Percentiles rank a stretch among this genome's conserved stretches.
phyloP scores from a whole-genome alignment of 1,140 invertebrate species.

The Lepidotrigona ventralis region DNA sequence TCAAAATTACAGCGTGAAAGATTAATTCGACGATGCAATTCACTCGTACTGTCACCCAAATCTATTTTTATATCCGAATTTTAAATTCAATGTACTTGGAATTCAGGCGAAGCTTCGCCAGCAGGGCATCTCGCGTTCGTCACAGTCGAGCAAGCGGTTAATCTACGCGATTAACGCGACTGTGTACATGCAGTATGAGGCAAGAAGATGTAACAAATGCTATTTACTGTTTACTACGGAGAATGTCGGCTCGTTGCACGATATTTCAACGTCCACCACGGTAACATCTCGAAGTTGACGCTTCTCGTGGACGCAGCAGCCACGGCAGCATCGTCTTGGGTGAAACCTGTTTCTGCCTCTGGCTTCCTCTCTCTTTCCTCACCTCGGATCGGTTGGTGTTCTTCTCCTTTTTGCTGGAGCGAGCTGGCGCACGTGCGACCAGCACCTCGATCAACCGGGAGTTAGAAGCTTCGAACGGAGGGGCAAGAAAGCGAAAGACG shows the following conservation, averaged over 20 bases:
- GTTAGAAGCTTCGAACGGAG: slow-evolving; percentile 3
- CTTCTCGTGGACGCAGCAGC: slow-evolving; percentile 42
- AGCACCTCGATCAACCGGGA: slow-evolving; percentile 42
- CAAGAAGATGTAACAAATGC: neutral
- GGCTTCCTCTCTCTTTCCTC: slow-evolving; percentile 16
- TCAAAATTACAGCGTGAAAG: too few species aligned
- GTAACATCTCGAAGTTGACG: slow-evolving; percentile 25
- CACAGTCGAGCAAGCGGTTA: neutral
- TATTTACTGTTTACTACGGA: neutral
- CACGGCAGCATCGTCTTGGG: slow-evolving; percentile 7
- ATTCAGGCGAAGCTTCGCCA: neutral
- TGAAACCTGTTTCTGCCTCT: slow-evolving; percentile 59
- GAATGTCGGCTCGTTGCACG: slow-evolving; percentile 6
- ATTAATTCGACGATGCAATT: neutral
- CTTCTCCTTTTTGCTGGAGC: slow-evolving; percentile 28
- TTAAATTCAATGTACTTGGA: neutral
- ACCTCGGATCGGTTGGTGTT: neutral
- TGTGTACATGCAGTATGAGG: neutral
- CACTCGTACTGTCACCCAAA: neutral
- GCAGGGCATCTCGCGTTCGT: neutral
- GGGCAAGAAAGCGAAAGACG: slow-evolving; percentile 27
- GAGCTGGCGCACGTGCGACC: slow-evolving; percentile 52
- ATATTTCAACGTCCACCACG: slow-evolving; percentile 20
- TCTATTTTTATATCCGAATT: neutral
- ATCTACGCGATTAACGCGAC: neutral